These are phyloP conservation scores for Aquatica leii DNA, from an alignment of 2,888 invertebrate genomes.

Conservation along the genomic window DNA sequence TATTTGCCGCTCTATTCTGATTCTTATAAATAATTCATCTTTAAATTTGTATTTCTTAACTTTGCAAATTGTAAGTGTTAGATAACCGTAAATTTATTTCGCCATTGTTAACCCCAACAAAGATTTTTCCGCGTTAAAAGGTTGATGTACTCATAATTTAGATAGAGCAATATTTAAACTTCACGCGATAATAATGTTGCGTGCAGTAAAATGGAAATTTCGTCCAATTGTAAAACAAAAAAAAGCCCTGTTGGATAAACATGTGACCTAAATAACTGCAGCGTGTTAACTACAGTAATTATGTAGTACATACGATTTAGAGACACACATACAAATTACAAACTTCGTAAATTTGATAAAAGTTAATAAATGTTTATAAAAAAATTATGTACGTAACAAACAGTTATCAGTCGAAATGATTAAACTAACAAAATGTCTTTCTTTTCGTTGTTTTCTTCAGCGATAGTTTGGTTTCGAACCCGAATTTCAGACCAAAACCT, in stretches of 20 bases:
- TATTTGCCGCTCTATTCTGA: too few species aligned
- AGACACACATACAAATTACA: background rate
- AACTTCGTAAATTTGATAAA: background rate
- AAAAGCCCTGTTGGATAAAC: constrained; percentile 15
- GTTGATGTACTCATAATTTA: constrained; percentile 24
- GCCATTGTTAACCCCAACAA: background rate
- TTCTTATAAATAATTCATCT: too few species aligned
- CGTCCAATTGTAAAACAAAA: constrained; percentile 22
- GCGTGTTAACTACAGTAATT: constrained; percentile 3
- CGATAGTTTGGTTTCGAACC: constrained; percentile 63
- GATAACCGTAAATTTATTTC: background rate
- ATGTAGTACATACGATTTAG: background rate
- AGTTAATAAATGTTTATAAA: too few species aligned
- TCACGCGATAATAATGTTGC: constrained; percentile 30
- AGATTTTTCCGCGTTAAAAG: background rate
- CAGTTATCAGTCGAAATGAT: constrained; percentile 3
- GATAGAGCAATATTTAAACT: constrained; percentile 24
- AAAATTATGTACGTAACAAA: background rate
- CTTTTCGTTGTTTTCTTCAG: constrained; percentile 62
- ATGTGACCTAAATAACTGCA: constrained; percentile 22
- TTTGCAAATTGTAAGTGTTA: background rate
- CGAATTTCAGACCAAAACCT: constrained; percentile 69
- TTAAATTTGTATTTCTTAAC: background rate
- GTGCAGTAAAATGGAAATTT: constrained; percentile 28
- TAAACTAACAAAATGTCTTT: constrained; percentile 46